These are phyloP conservation scores for Lepidurus packardi DNA, from an alignment of 1,140 invertebrate species.

Conservation along the genomic window DNA sequence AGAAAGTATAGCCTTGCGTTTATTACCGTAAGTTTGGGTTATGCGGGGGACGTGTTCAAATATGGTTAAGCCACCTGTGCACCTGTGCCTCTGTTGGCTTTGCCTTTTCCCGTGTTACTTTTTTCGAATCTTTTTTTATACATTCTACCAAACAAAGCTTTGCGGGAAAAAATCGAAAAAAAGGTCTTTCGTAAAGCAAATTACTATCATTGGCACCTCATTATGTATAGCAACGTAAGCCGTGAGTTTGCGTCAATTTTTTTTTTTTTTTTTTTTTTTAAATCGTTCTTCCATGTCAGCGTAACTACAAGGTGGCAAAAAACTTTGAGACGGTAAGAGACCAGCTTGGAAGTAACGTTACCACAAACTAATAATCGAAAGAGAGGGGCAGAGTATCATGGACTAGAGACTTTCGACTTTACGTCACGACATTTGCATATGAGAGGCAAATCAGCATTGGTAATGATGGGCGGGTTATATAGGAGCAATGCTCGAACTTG, in stretches of 20 bases:
- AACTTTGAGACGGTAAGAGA: neutral
- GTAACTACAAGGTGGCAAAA: neutral
- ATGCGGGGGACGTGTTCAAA: neutral
- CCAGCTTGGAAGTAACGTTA: neutral
- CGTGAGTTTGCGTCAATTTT: too few relatives aligned
- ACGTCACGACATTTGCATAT: neutral
- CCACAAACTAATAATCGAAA: neutral
- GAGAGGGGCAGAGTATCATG: neutral
- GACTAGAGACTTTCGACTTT: neutral
- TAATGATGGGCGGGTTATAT: constrained; percentile 11
- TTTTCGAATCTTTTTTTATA: neutral
- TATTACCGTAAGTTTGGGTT: neutral
- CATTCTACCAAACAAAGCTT: too few relatives aligned
- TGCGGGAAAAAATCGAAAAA: too few relatives aligned
- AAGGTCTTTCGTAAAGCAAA: too few relatives aligned
- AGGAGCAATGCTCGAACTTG: neutral
- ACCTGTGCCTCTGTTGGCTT: neutral
- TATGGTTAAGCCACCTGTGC: neutral
- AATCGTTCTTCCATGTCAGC: neutral
- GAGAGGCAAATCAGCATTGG: constrained; percentile 5
- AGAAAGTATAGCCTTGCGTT: neutral
- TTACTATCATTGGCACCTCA: too few relatives aligned
- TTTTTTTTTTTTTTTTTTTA: too few relatives aligned
- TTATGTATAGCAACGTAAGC: too few relatives aligned
- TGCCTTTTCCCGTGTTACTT: neutral